Percentiles rank a stretch among this genome's conserved stretches.
phyloP scores from a whole-genome alignment of 2,113 vertebrate genomes.

The Sardina pilchardus region DNA sequence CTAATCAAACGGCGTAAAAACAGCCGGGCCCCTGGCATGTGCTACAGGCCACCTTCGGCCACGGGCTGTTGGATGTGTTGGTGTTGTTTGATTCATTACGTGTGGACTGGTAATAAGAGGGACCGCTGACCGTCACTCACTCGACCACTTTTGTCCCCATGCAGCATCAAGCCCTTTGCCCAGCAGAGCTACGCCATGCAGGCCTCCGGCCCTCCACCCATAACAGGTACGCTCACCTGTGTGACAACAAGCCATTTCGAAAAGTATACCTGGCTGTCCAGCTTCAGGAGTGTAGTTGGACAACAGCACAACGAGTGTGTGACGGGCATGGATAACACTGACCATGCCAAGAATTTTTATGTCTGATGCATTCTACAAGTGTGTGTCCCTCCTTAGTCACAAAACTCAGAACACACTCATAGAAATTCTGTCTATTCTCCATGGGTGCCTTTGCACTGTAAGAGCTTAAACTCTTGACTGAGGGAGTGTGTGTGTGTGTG shows the following conservation, averaged over 20 bases:
- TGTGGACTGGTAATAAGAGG: not conserved
- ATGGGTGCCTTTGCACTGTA: not conserved
- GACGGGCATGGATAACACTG: not conserved
- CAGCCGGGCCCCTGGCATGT: not conserved
- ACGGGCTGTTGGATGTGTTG: not conserved
- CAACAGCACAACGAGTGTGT: too few relatives aligned
- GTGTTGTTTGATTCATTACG: not conserved
- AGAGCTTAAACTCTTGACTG: not conserved
- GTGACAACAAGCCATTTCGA: not conserved
- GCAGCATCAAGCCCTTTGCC: conserved; percentile 93
- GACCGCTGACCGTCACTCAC: not conserved
- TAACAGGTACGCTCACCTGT: conserved; percentile 78
- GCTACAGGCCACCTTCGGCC: not conserved
- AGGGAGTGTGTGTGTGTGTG: not conserved
- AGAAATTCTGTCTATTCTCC: not conserved
- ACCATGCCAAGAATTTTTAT: not conserved
- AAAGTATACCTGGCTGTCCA: not conserved
- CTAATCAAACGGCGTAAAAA: not conserved
- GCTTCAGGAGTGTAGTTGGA: not conserved
- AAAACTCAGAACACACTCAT: not conserved
- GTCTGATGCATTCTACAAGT: not conserved
- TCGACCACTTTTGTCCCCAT: conserved; percentile 49
- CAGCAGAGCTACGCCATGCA: conserved; percentile 88
- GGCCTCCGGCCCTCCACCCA: conserved; percentile 74
- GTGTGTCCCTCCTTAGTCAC: not conserved